These are phyloP conservation scores for Cosmorhoe ocellata DNA, from an alignment of 2,888 invertebrate species.

Conservation along the genomic window DNA sequence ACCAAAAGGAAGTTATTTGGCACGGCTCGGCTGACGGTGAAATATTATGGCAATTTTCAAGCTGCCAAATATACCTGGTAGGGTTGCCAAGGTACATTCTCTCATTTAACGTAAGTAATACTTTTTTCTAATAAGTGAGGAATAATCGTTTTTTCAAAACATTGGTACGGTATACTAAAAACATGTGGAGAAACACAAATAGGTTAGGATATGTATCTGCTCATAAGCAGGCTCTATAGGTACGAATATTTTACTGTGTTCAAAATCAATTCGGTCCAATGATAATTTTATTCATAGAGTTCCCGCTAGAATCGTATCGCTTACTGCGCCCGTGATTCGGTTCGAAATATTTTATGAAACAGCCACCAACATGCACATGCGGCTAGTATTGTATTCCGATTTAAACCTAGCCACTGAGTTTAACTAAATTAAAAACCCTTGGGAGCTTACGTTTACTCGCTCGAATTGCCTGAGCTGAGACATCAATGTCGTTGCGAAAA, in stretches of 20 bases:
- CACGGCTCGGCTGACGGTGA: constrained; percentile 63
- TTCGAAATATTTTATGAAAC: constrained; percentile 73
- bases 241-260: constrained; percentile 70
- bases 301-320: constrained; percentile 77
- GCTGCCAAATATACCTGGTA: constrained; percentile 56
- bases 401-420: neutral
- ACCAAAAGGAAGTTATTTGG: constrained; percentile 66
- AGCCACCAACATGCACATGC: constrained; percentile 51
- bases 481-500: too few relatives aligned
- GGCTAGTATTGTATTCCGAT: constrained; percentile 37
- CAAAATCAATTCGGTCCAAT: constrained; percentile 80
- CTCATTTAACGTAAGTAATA: too few relatives aligned
- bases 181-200: neutral
- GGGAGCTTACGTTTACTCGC: too few relatives aligned
- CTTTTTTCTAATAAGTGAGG: too few relatives aligned
- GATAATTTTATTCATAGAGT: constrained; percentile 82
- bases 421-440: neutral
- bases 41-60: constrained; percentile 75
- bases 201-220: constrained; percentile 33
- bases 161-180: too few relatives aligned
- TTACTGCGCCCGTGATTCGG: constrained; percentile 79
- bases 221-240: constrained; percentile 61
- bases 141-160: too few relatives aligned
- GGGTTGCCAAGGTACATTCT: constrained; percentile 31
- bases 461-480: too few relatives aligned